Evolutionary conservation across 2,797 vertebrate species (phyloP).

Genomic region (Peromyscus aztecus): DNA sequence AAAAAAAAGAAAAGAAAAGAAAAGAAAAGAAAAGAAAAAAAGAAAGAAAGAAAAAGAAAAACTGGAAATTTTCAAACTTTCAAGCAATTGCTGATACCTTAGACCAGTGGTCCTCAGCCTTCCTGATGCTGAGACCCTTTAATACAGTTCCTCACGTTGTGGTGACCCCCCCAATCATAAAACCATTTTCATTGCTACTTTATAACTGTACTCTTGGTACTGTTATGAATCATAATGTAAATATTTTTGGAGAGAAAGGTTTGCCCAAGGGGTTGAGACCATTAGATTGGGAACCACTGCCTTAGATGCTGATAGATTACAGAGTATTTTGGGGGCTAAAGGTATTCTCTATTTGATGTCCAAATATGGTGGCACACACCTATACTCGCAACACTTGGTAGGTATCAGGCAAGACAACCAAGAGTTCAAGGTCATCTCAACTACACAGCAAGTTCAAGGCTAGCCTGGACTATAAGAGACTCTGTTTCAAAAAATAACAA

Average conservation of each 20-base stretch:
- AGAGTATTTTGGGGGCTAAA: background rate
- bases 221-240: background rate
- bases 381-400: background rate
- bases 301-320: background rate
- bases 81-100: background rate
- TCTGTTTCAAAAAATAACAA: background rate
- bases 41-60: background rate
- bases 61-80: slow-evolving; percentile 1
- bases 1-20: background rate
- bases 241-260: background rate
- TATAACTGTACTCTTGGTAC: background rate
- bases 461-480: background rate
- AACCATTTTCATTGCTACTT: background rate
- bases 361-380: background rate
- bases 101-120: background rate
- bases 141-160: background rate
- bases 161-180: background rate
- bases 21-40: background rate
- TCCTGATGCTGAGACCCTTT: background rate
- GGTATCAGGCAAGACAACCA: background rate
- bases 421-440: background rate
- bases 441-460: background rate
- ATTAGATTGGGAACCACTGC: background rate
- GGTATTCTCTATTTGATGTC: background rate
- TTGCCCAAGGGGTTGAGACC: background rate